Percentiles rank a stretch among this genome's conserved stretches.
Conservation (phyloP, 2,797 vertebrate genomes). For the Euthynnus affinis region DNA sequence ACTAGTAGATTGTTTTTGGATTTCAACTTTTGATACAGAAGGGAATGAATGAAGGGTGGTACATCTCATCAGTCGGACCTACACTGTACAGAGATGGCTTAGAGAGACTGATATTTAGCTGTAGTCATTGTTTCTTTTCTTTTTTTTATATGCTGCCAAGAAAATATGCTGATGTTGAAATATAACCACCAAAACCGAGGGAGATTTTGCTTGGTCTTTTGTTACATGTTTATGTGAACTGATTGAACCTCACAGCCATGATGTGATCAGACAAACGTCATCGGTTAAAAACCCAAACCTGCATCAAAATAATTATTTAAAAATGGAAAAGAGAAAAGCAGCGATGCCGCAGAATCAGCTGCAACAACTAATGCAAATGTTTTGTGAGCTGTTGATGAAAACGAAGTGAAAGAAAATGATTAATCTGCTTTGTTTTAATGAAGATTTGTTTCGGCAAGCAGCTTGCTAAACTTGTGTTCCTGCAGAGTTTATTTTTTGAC, state of each 20-base stretch:
- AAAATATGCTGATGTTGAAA: slow-evolving; percentile 88
- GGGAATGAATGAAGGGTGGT: slow-evolving; percentile 71
- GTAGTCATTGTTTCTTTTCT: slow-evolving; percentile 81
- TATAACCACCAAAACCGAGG: slow-evolving; percentile 87
- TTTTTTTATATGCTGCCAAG: slow-evolving; percentile 88
- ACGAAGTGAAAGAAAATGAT: neutral
- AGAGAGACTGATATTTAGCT: slow-evolving; percentile 82
- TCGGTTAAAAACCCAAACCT: neutral
- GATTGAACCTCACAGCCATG: neutral
- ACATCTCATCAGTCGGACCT: slow-evolving; percentile 78
- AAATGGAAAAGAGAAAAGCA: neutral
- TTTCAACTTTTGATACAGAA: slow-evolving; percentile 75
- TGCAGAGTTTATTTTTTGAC: too few relatives aligned
- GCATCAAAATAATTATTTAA: neutral
- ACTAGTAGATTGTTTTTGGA: slow-evolving; percentile 62
- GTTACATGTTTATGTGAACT: slow-evolving; percentile 35
- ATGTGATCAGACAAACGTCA: neutral
- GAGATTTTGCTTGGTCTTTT: slow-evolving; percentile 74
- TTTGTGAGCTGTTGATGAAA: neutral
- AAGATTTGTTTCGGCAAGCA: neutral
- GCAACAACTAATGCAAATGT: slow-evolving; percentile 7
- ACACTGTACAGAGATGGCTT: slow-evolving; percentile 82
- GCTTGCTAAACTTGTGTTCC: too few relatives aligned
- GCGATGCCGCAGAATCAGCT: slow-evolving; percentile 4
- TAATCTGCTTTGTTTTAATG: neutral